phyloP scores from a whole-genome alignment of 2,888 invertebrate species.

The Electrophaes corylata region DNA sequence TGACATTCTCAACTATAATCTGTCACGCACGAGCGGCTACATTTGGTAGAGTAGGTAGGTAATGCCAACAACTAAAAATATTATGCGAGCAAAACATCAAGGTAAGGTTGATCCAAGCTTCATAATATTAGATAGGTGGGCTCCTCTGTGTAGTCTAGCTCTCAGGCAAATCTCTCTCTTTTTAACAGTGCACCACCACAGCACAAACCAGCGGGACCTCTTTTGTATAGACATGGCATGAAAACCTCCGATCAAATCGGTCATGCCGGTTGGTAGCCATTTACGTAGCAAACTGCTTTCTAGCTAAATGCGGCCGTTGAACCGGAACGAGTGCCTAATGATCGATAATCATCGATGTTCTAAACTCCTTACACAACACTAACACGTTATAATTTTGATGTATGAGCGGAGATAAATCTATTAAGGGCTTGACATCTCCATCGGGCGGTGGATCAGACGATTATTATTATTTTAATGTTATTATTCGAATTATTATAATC shows the following conservation, averaged over 20 bases:
- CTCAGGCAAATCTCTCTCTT: too few species aligned
- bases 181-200: too few species aligned
- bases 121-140: too few species aligned
- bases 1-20: too few species aligned
- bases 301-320: conserved; percentile 9
- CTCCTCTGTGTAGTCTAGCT: neutral
- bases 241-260: neutral
- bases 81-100: neutral
- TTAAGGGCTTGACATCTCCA: conserved; percentile 70
- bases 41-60: too few species aligned
- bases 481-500: conserved; percentile 82
- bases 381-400: conserved; percentile 62
- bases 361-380: conserved; percentile 52
- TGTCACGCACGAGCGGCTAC: too few species aligned
- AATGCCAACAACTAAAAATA: too few species aligned
- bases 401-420: conserved; percentile 73
- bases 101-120: neutral
- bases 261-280: neutral
- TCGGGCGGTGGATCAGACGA: conserved; percentile 59
- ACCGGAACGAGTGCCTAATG: conserved; percentile 62
- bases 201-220: too few species aligned
- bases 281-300: neutral
- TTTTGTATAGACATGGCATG: too few species aligned
- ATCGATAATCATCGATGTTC: conserved; percentile 57
- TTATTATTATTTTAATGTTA: conserved; percentile 81